phyloP scores from a whole-genome alignment of 2,888 invertebrate genomes.

The Lepidonotus clava region DNA sequence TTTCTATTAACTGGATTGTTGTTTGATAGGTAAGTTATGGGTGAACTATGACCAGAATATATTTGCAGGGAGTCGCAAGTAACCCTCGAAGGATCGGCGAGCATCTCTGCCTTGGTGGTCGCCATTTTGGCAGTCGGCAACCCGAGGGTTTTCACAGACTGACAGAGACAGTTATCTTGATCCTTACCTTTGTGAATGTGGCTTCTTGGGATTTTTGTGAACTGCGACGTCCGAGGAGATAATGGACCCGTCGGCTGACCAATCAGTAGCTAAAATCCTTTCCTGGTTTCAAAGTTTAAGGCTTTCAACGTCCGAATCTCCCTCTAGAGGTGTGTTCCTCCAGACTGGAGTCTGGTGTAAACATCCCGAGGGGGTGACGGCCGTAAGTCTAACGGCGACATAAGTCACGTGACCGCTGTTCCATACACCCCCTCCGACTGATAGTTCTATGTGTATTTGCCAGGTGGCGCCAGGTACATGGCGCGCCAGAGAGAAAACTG shows the following conservation, averaged over 20 bases:
- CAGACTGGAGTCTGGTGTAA: slow-evolving; percentile 28
- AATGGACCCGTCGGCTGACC: neutral
- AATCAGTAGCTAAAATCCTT: neutral
- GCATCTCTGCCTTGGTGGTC: slow-evolving; percentile 34
- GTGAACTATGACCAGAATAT: neutral
- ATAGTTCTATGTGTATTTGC: too few relatives aligned
- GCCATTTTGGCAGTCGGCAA: slow-evolving; percentile 13
- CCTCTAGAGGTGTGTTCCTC: neutral
- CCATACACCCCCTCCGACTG: neutral
- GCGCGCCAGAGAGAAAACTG: too few relatives aligned
- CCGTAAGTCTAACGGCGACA: neutral
- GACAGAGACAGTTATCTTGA: neutral
- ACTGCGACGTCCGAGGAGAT: neutral
- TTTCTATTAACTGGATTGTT: neutral
- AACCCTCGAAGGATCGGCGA: neutral
- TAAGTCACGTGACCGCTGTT: neutral
- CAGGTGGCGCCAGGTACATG: too few relatives aligned
- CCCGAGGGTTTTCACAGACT: neutral
- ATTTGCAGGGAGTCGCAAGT: neutral
- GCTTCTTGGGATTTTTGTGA: neutral
- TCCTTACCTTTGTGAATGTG: neutral
- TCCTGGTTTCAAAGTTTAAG: neutral
- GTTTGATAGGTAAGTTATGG: neutral
- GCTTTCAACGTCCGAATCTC: neutral
- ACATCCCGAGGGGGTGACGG: slow-evolving; percentile 19